Percentiles rank a stretch among this genome's conserved stretches.
These are phyloP conservation scores for Spisula solida DNA, from an alignment of 2,888 invertebrate genomes.

Conservation along the genomic window DNA sequence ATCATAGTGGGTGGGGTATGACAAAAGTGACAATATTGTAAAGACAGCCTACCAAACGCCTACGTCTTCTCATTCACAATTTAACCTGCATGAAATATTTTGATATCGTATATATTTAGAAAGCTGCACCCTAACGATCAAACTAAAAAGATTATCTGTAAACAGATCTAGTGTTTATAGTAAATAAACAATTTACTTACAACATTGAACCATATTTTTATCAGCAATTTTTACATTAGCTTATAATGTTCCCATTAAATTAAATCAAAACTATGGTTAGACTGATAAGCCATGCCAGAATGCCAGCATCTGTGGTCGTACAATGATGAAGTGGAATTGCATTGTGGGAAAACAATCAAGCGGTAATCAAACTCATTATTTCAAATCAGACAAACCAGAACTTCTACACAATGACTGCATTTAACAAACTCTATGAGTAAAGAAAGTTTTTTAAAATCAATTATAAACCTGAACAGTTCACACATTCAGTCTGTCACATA, in stretches of 20 bases:
- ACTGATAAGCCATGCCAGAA: not conserved
- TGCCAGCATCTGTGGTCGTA: not conserved
- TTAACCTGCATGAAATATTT: not conserved
- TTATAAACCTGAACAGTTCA: no score
- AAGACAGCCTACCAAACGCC: no score
- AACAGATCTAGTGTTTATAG: not conserved
- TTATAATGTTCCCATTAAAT: not conserved
- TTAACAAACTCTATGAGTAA: no score
- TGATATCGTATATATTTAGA: not conserved
- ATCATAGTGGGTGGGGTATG: no score
- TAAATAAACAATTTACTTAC: not conserved
- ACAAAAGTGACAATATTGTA: no score
- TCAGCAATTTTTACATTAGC: conserved; percentile 12
- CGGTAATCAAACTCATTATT: not conserved
- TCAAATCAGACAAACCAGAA: not conserved
- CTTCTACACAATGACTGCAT: no score
- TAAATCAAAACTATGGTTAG: conserved; percentile 10
- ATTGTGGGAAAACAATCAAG: not conserved
- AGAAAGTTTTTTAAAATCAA: no score
- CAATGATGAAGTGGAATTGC: not conserved
- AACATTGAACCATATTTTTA: not conserved
- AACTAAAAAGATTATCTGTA: not conserved
- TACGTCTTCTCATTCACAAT: no score
- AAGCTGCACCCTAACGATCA: not conserved
- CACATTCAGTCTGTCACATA: no score